Evolutionary conservation across 2,888 invertebrate genomes (phyloP), one percentile per base, ranked within the genome.

Genomic region (Pherbina coryleti): DNA sequence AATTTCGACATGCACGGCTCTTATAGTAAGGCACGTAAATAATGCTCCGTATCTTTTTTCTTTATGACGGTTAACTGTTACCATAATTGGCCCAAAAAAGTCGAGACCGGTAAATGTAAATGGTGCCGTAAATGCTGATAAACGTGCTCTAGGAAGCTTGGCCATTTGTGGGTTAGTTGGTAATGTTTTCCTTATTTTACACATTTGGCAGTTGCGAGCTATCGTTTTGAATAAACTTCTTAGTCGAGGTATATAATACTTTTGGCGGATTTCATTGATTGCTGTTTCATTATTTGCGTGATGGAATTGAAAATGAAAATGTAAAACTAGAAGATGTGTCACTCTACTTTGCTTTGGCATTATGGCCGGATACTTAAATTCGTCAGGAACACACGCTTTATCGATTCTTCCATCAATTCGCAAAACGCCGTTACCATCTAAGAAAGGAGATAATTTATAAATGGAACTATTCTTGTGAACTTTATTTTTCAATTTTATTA

Each of bases 61-160:
- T 64, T 28, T 51, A n/a, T 76, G 76, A 28, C 71, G 60, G 31
- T 71, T 64, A 57, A 76, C 53, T 3, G 51, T 19, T 8, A 76
- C 76, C 31, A 31, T 64, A 31, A 76, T 76, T 19, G 64, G 5
- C 5, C 71, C 70, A 37, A 76, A 76, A 60, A 44, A 76, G 57
- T 69, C 75, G 1, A 69, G 22, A 17, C 75, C 75, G 1, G 66
- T 72, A 57, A 72, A 67, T 14, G 57, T 77, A 73, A 77, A 72
- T 22, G 66, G 72, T 5, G 71, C 53, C n/a, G 49, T 31, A 34
- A 44, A 72, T 14, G 67, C 19, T 25, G 77, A 66, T 22, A 77
- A 62, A 31, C 37, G 37, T 8, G 3, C 37, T 37, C 37, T 37
- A 25, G 77, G 77, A 11, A 77, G 28, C 25, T 66, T 64, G 0